These are phyloP conservation scores for Lypha dubia DNA, from an alignment of 2,888 invertebrate genomes.

Conservation along the genomic window DNA sequence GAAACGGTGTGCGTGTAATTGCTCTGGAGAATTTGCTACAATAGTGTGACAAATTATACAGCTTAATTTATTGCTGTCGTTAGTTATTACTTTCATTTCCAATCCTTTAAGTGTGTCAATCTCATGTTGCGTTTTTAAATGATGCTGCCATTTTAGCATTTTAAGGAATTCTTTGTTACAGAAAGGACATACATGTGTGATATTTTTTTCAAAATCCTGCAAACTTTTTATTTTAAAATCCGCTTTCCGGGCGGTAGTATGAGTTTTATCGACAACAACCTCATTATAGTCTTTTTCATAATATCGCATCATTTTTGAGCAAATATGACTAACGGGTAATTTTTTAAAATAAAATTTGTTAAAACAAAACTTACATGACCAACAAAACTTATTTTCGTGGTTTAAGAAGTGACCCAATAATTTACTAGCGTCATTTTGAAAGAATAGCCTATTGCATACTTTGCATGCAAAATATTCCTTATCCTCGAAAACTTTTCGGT, in stretches of 20 bases:
- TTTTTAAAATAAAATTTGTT: neutral
- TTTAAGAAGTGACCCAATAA: slow-evolving; percentile 40
- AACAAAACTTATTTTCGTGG: slow-evolving; percentile 21
- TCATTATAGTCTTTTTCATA: neutral
- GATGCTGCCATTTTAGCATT: slow-evolving; percentile 58
- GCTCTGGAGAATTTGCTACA: slow-evolving; percentile 44
- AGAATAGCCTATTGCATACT: slow-evolving; percentile 29
- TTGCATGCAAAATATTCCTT: slow-evolving; percentile 25
- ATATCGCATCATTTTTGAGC: slow-evolving; percentile 2
- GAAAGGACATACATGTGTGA: slow-evolving; percentile 68
- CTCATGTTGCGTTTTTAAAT: slow-evolving; percentile 58
- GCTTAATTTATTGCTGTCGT: slow-evolving; percentile 53
- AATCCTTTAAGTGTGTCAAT: slow-evolving; percentile 61
- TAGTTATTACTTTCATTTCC: slow-evolving; percentile 50
- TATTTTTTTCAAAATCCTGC: slow-evolving; percentile 59
- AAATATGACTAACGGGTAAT: slow-evolving; percentile 30
- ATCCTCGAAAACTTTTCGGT: slow-evolving; percentile 28
- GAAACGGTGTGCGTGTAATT: slow-evolving; percentile 64
- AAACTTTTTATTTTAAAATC: slow-evolving; percentile 7
- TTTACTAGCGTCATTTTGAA: neutral
- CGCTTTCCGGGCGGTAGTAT: neutral
- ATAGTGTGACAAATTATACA: slow-evolving; percentile 60
- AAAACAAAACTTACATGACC: slow-evolving; percentile 46
- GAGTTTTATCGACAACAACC: neutral
- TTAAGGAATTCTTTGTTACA: slow-evolving; percentile 60